Evolutionary conservation across 2,888 invertebrate genomes (phyloP), one percentile per base, ranked within the genome.

Genomic region (Gryllus longicercus): DNA sequence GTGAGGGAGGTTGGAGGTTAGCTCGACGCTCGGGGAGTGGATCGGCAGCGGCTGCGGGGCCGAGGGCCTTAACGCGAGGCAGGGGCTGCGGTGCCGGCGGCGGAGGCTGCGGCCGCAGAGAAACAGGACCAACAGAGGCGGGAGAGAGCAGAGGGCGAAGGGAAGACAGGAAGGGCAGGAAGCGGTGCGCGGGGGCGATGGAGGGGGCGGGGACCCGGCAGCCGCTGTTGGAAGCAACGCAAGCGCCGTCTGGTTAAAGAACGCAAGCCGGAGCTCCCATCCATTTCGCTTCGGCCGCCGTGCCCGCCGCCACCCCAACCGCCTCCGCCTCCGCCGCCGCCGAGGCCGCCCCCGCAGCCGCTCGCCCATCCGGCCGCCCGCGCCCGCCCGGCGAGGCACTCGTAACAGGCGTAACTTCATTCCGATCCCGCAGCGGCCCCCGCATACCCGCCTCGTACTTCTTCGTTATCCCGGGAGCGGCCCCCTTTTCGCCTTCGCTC

Each of bases 371-470:
- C 63, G 16, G 63, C 63, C n/a, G 16, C 63, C 14, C 63, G 63
- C 63, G 63, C 63, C 63, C 16, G n/a, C 63, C 63, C 63, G n/a
- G n/a, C 63, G 63, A 14, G n/a, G 63, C 63, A 63, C 63, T 63
- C 16, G 63, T 63, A 63, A 63, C 63, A 63, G 63, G 63, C 63
- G 63, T 63, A 63, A 63, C 63, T 63, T 63, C 63, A 63, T 63
- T 63, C 63, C 63, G 63, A 63, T 63, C 63, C 63, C 63, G 63
- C 14, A n/a, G 63, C 63, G n/a, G n/a, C 63, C 38, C 63, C 63
- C 63, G 63, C 63, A 63, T 63, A 63, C 63, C 63, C 63, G 63
- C 63, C 63, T 63, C 63, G 63, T 63, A 63, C 63, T 63, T 63
- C 63, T 63, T 63, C 63, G 63, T 63, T 63, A 63, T 63, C 63